A percentile compares a stretch with the other conserved stretches of the same genome.
Evolutionary conservation across 2,888 invertebrate species (phyloP).

Genomic region (Vanessa cardui): DNA sequence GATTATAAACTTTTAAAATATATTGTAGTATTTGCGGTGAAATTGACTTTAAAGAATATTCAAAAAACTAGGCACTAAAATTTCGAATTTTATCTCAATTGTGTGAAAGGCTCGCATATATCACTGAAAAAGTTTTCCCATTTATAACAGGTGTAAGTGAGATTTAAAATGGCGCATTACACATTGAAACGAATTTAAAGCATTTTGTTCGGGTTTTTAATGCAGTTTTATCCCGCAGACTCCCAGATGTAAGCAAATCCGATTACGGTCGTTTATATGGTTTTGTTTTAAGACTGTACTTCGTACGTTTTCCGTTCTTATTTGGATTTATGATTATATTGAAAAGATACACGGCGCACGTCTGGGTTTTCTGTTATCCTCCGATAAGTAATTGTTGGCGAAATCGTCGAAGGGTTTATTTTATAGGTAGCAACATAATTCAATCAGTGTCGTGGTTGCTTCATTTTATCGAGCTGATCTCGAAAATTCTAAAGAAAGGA

Average conservation of each 20-base stretch:
- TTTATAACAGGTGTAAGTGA: constrained; percentile 33
- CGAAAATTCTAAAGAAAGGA: constrained; percentile 5
- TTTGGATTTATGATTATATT: constrained; percentile 4
- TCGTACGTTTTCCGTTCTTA: constrained; percentile 11
- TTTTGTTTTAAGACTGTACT: constrained; percentile 20
- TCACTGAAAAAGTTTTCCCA: constrained; percentile 27
- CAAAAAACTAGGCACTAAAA: constrained; percentile 12
- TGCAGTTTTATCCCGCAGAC: constrained; percentile 23
- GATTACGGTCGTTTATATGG: constrained; percentile 30
- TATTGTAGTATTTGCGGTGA: neutral
- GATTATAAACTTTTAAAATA: too few relatives aligned
- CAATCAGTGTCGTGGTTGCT: neutral
- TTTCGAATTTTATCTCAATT: constrained; percentile 19
- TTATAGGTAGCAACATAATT: constrained; percentile 2
- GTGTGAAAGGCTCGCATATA: constrained; percentile 14
- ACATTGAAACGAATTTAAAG: constrained; percentile 30
- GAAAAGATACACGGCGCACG: neutral
- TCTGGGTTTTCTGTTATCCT: neutral
- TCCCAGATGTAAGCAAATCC: constrained; percentile 31
- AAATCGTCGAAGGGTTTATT: neutral
- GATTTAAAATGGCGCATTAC: constrained; percentile 33
- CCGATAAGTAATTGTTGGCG: neutral
- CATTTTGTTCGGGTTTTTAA: constrained; percentile 30
- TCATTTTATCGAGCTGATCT: constrained; percentile 1
- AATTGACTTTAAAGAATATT: neutral